These are phyloP conservation scores for Protula sp. DNA, from an alignment of 2,888 invertebrate species.

Conservation along the genomic window DNA sequence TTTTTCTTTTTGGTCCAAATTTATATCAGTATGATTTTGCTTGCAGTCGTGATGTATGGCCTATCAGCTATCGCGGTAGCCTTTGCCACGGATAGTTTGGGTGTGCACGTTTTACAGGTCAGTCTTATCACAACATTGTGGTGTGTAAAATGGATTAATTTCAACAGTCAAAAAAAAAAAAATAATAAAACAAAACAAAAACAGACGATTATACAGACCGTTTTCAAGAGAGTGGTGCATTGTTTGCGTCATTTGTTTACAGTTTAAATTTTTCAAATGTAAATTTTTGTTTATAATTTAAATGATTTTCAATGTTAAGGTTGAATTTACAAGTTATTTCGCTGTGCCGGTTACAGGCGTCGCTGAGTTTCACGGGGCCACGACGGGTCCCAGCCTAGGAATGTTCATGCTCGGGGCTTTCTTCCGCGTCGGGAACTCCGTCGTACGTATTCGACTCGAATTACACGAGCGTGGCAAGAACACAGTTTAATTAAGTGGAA, in stretches of 20 bases:
- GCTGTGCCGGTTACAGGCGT: slow-evolving; percentile 21
- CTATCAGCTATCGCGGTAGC: slow-evolving; percentile 16
- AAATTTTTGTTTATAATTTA: too few species aligned
- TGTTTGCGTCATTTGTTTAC: too few species aligned
- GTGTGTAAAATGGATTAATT: too few species aligned
- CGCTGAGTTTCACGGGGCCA: slow-evolving; percentile 37
- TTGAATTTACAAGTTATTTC: slow-evolving; percentile 23
- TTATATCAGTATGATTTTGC: too few species aligned
- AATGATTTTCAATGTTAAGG: slow-evolving; percentile 14
- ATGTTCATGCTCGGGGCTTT: slow-evolving; percentile 41
- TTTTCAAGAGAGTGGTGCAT: too few species aligned
- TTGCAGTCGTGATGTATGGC: slow-evolving; percentile 24
- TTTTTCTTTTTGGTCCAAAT: too few species aligned
- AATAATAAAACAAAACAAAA: too few species aligned
- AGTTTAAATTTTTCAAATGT: too few species aligned
- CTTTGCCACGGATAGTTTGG: slow-evolving; percentile 17
- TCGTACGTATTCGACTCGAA: slow-evolving; percentile 12
- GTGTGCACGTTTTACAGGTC: slow-evolving; percentile 24
- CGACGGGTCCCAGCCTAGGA: slow-evolving; percentile 41
- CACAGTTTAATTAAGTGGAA: background rate
- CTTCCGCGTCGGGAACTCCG: slow-evolving; percentile 22
- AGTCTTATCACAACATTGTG: too few species aligned
- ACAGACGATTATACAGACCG: too few species aligned
- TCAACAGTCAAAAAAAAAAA: too few species aligned
- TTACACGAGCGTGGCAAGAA: background rate